A percentile compares a stretch with the other conserved stretches of the same genome.
phyloP scores from a whole-genome alignment of 2,113 vertebrate species.

The Dasyornis broadbenti region DNA sequence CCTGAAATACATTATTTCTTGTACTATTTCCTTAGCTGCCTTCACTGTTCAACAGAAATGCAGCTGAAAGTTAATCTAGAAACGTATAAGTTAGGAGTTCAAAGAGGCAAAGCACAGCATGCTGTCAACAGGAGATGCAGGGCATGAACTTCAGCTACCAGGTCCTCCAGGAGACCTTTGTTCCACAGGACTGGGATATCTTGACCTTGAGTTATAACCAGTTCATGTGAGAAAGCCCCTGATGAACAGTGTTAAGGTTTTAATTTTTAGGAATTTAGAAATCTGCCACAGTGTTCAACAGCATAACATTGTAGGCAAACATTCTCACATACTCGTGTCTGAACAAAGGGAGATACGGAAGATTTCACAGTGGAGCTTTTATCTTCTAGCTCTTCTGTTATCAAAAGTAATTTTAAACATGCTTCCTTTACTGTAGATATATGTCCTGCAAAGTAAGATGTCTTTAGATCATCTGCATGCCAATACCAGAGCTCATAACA shows the following conservation, averaged over 20 bases:
- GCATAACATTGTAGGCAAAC: neutral
- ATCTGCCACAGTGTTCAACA: neutral
- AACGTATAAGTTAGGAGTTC: neutral
- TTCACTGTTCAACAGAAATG: neutral
- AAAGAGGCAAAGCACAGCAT: neutral
- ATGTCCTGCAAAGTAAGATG: neutral
- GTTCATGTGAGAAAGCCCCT: neutral
- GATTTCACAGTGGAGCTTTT: neutral
- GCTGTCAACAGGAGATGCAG: neutral
- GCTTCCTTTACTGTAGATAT: neutral
- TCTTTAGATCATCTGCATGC: neutral
- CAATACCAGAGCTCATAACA: neutral
- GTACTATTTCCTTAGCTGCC: neutral
- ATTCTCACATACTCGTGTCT: neutral
- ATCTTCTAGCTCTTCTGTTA: neutral
- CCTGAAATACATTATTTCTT: neutral
- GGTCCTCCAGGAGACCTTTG: neutral
- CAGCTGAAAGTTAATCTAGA: neutral
- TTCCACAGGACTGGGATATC: neutral
- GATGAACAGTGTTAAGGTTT: neutral
- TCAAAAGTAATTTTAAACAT: neutral
- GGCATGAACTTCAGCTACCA: neutral
- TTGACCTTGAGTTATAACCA: neutral
- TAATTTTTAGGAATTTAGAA: neutral
- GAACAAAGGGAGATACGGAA: neutral